Conservation (phyloP, 1,140 invertebrate species). For the Trissolcus basalis region DNA sequence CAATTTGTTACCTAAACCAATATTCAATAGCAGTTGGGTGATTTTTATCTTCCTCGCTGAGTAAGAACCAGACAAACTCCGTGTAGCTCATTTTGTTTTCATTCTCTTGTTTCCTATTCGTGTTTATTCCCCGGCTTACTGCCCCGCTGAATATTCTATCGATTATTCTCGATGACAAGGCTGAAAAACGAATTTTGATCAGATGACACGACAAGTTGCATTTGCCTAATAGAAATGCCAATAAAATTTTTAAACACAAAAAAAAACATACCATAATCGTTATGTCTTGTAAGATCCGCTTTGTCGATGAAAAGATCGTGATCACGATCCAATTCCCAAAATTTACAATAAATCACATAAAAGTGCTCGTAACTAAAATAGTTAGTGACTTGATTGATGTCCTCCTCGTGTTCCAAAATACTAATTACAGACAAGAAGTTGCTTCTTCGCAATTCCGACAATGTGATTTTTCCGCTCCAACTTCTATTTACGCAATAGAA, state of each 20-base stretch:
- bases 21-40: slow-evolving; percentile 96
- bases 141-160: slow-evolving; percentile 98
- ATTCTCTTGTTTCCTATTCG: slow-evolving; percentile 63
- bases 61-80: slow-evolving; percentile 99
- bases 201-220: not conserved
- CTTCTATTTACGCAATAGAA: slow-evolving; percentile 98
- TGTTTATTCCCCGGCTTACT: slow-evolving; percentile 86
- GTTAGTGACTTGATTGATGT: slow-evolving; percentile 98
- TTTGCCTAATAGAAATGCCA: not conserved
- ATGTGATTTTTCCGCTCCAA: slow-evolving; percentile 95
- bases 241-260: not conserved
- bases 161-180: slow-evolving; percentile 95
- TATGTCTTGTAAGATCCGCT: slow-evolving; percentile 94
- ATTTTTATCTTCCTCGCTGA: slow-evolving; percentile 98
- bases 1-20: slow-evolving; percentile 90
- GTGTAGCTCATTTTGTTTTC: slow-evolving; percentile 95
- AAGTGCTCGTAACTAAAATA: slow-evolving; percentile 99
- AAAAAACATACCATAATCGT: slow-evolving; percentile 88
- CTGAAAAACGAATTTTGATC: slow-evolving; percentile 74
- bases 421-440: slow-evolving; percentile 89
- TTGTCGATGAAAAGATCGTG: slow-evolving; percentile 98
- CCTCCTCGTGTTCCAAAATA: slow-evolving; percentile 91
- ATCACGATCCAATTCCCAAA: slow-evolving; percentile 99
- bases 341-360: slow-evolving; percentile 99
- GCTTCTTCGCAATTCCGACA: slow-evolving; percentile 92